These are phyloP conservation scores for Naso thynnoides DNA, from an alignment of 2,797 vertebrate genomes.

Conservation along the genomic window DNA sequence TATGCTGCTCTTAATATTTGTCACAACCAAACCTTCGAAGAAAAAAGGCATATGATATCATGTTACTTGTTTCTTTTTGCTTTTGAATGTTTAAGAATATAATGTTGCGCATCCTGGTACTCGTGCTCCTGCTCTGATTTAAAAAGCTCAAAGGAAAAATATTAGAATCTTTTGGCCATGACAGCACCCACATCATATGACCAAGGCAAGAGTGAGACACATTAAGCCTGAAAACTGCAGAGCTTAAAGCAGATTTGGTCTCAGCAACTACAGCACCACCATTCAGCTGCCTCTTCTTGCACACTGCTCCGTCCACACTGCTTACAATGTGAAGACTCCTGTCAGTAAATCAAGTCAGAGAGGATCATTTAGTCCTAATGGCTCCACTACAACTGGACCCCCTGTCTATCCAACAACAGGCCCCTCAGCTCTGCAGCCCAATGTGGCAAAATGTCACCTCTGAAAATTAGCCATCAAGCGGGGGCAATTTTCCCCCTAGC, in stretches of 20 bases:
- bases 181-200: conserved; percentile 3
- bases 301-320: conserved; percentile 48
- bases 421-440: conserved; percentile 66
- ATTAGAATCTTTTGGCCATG: not conserved
- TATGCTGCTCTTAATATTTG: too few relatives aligned
- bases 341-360: conserved; percentile 75
- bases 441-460: conserved; percentile 83
- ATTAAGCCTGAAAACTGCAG: conserved; percentile 20
- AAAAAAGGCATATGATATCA: not conserved
- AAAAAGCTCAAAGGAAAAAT: not conserved
- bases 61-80: not conserved
- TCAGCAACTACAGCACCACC: conserved; percentile 27
- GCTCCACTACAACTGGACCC: conserved; percentile 72
- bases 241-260: conserved; percentile 15
- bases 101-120: not conserved
- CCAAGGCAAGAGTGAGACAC: conserved; percentile 5
- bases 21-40: not conserved
- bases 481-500: conserved; percentile 81
- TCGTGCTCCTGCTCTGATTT: not conserved
- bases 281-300: conserved; percentile 49
- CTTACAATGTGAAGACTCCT: conserved; percentile 64
- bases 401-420: conserved; percentile 76
- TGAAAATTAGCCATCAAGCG: conserved; percentile 85
- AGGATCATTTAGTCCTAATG: conserved; percentile 79
- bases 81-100: not conserved